phyloP scores from a whole-genome alignment of 2,888 invertebrate genomes.

The Acleris cristana region DNA sequence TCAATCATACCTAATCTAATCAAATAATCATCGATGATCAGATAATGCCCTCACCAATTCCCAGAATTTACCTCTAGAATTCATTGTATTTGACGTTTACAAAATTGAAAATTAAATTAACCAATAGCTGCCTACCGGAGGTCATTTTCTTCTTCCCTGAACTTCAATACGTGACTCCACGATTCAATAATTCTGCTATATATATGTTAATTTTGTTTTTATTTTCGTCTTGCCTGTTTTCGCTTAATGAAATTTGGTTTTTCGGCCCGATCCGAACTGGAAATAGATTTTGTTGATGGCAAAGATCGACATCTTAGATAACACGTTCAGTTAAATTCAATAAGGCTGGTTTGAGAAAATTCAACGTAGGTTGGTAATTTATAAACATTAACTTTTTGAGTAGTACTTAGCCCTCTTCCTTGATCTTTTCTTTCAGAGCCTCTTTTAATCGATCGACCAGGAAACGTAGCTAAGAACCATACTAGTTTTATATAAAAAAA shows the following conservation, averaged over 20 bases:
- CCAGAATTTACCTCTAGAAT: background rate
- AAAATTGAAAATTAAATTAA: conserved; percentile 22
- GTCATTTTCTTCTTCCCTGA: conserved; percentile 17
- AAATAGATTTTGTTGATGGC: background rate
- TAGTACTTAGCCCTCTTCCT: no score
- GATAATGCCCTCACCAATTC: background rate
- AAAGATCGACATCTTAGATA: background rate
- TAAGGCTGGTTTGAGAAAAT: background rate
- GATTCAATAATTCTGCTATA: conserved; percentile 11
- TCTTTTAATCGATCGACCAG: no score
- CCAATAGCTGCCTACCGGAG: background rate
- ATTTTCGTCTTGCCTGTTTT: conserved; percentile 9
- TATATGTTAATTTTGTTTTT: conserved; percentile 20
- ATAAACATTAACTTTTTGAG: no score
- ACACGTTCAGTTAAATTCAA: background rate
- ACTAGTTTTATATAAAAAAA: no score
- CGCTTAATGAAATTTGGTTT: conserved; percentile 13
- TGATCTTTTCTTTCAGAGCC: no score
- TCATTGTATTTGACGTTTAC: conserved; percentile 21
- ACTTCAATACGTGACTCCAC: conserved; percentile 14
- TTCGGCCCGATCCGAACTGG: background rate
- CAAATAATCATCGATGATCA: no score
- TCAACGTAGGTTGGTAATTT: background rate
- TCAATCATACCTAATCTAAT: no score
- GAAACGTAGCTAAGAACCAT: no score